These are phyloP conservation scores for Lucinisca nassula DNA, from an alignment of 2,888 invertebrate genomes.

Conservation along the genomic window DNA sequence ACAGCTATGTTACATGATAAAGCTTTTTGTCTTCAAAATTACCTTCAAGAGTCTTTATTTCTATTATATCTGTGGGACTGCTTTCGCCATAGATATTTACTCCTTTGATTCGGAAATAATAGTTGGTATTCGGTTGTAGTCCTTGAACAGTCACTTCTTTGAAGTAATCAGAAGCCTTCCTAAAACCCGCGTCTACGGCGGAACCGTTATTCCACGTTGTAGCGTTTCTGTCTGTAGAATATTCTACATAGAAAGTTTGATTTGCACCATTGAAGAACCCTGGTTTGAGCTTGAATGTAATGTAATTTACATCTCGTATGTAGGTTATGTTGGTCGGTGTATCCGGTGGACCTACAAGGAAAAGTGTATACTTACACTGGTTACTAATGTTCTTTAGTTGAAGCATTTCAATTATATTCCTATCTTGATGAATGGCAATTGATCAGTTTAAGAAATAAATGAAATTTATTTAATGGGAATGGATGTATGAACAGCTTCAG, in stretches of 20 bases:
- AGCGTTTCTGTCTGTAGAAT: background rate
- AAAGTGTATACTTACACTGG: too few species aligned
- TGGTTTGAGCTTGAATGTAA: background rate
- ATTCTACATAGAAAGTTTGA: conserved; percentile 1
- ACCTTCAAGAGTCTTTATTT: background rate
- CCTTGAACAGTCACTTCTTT: background rate
- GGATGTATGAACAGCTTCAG: too few species aligned
- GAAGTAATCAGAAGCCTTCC: background rate
- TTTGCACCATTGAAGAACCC: conserved; percentile 1
- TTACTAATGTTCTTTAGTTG: too few species aligned
- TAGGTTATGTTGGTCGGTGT: background rate
- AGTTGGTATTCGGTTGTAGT: background rate
- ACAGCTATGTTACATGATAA: too few species aligned
- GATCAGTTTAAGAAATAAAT: too few species aligned
- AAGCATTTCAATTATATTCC: too few species aligned
- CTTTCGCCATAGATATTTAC: background rate
- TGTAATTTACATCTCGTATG: background rate
- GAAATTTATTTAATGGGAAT: too few species aligned
- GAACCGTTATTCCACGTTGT: background rate
- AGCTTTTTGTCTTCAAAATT: too few species aligned
- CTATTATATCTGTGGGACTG: background rate
- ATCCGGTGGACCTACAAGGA: background rate
- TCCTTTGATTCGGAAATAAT: background rate
- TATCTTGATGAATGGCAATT: too few species aligned
- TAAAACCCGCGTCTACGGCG: background rate